Evolutionary conservation across 2,113 vertebrate species (phyloP).

Genomic region (Otocyon megalotis): DNA sequence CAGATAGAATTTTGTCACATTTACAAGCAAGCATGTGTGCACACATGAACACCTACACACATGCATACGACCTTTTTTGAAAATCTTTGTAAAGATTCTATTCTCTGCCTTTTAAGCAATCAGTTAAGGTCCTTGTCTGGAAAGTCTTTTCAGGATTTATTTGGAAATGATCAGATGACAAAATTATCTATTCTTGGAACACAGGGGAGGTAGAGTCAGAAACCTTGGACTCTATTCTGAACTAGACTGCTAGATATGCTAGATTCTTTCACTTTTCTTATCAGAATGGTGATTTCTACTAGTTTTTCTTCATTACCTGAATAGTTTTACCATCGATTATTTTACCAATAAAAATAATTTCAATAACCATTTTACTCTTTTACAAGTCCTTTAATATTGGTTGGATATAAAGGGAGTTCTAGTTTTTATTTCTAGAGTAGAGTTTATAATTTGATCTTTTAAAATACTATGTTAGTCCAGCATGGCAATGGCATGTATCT

Average conservation of each 20-base stretch:
- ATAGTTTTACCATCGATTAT: background rate
- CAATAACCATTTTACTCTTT: background rate
- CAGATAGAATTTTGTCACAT: background rate
- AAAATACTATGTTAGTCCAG: background rate
- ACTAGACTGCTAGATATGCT: background rate
- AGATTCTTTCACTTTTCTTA: background rate
- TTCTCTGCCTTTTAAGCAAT: background rate
- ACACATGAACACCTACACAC: background rate
- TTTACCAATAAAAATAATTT: background rate
- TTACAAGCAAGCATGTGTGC: background rate
- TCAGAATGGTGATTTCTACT: background rate
- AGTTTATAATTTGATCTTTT: background rate
- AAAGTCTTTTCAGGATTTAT: background rate
- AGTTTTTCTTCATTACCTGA: background rate
- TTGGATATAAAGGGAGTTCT: background rate
- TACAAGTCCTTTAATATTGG: background rate
- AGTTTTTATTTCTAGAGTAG: background rate
- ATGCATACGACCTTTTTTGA: background rate
- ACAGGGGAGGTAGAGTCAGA: background rate
- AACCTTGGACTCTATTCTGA: background rate
- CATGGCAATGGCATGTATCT: background rate
- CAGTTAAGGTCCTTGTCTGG: background rate
- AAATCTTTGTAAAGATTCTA: background rate
- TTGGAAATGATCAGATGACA: background rate
- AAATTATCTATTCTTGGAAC: background rate